Base-by-base conservation (phyloP, 2,797 vertebrate species). In the Helostoma temminkii region DNA sequence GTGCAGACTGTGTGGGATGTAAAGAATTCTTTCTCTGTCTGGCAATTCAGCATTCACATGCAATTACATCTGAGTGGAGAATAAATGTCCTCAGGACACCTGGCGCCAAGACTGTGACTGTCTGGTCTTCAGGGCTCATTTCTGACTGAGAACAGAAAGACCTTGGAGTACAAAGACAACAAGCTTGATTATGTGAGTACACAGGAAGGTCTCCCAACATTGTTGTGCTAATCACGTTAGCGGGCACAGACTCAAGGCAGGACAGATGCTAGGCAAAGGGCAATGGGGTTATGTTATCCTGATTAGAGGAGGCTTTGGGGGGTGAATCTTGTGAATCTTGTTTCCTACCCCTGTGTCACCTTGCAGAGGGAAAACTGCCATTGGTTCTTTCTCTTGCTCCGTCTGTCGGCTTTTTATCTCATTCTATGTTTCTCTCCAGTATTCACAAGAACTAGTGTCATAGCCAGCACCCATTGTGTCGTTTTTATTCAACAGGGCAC, bases 221-320 rank as follows among this genome's bases (percentile, higher is more conserved):
- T 83, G 88, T 80, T 71, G 83, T 84, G 86, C 89, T 93, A 92
- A 93, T 93, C 89, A 88, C 79, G 81, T 93, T 92, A 91, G 88
- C 70, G 79, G 84, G 80, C 78, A 71, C 71, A 68, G 85, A 87
- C 81, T 84, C 78, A 59, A 88, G 88, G 88, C 89, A 70, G 87
- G 91, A 89, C 89, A 88, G 87, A 90, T 90, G 88, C 81, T 72
- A 77, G 81, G 79, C 66, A 85, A 88, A 91, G 90, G 92, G 87
- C 90, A 85, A 88, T 83, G 60, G 84, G 89, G 90, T 92, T 87
- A 87, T 80, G 58, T 82, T 92, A 82, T 90, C 88, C 86, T 91
- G 88, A 91, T 92, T 91, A 91, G 77, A 84, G 77, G 61, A 81
- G 72, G 71, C 71, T 72, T 75, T 21, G 25, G 48, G 76, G 53